phyloP scores from a whole-genome alignment of 1,140 invertebrate species.

The Magallana gigas region DNA sequence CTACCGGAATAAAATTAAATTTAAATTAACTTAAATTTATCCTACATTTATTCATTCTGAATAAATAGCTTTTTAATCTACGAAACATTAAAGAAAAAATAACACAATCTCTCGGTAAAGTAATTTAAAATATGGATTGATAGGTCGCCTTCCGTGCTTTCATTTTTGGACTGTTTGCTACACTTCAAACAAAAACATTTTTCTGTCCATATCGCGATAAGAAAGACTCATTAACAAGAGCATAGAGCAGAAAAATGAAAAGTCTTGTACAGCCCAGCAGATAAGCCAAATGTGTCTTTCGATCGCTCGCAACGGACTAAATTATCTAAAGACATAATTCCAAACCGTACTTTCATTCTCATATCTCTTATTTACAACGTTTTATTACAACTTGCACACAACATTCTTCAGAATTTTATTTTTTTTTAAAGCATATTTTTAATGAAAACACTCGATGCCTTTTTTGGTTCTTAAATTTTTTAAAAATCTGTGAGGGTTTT shows the following conservation, averaged over 20 bases:
- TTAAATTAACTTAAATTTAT: too few species aligned
- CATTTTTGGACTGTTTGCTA: conserved; percentile 24
- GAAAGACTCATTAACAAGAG: conserved; percentile 30
- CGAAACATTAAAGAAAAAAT: not conserved
- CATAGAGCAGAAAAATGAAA: conserved; percentile 31
- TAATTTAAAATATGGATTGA: conserved; percentile 24
- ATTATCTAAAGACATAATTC: conserved; percentile 21
- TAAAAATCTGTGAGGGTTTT: too few species aligned
- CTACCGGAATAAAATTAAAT: too few species aligned
- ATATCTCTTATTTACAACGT: conserved; percentile 20
- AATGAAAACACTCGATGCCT: not conserved
- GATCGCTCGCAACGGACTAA: conserved; percentile 1
- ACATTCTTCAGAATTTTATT: not conserved
- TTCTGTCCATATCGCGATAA: conserved; percentile 33
- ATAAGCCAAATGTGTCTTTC: conserved; percentile 36
- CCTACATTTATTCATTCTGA: too few species aligned
- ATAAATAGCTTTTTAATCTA: not conserved
- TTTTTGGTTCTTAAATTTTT: not conserved
- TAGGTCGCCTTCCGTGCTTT: conserved; percentile 16
- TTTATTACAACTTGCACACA: not conserved
- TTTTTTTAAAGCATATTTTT: not conserved
- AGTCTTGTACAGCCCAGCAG: conserved; percentile 19
- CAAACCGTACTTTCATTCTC: conserved; percentile 7
- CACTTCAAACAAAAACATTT: conserved; percentile 34
- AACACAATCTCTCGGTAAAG: not conserved